Evolutionary conservation across 1,140 invertebrate species (phyloP).

Genomic region (Drosophila lowei): DNA sequence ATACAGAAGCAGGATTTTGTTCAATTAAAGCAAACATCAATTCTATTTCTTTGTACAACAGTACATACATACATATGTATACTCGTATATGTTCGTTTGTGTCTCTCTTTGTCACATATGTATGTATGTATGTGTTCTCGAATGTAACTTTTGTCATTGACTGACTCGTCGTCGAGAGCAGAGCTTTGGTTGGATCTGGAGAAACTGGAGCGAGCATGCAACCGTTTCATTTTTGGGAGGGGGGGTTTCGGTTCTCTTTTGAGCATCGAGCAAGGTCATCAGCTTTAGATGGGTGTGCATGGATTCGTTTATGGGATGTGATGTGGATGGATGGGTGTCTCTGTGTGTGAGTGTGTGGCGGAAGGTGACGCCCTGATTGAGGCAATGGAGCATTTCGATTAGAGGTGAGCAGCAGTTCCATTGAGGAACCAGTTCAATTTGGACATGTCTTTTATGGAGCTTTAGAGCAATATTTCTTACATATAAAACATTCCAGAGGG

Average conservation of each 20-base stretch:
- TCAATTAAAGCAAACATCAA: too few species aligned
- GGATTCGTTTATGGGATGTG: conserved; percentile 1
- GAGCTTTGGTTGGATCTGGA: conserved; percentile 41
- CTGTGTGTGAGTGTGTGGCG: conserved; percentile 37
- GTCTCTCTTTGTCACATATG: not conserved
- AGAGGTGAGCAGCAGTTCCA: conserved; percentile 14
- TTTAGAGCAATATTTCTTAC: not conserved
- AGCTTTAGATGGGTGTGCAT: conserved; percentile 38
- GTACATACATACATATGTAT: conserved; percentile 2
- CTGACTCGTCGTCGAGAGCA: conserved; percentile 41
- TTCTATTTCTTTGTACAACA: too few species aligned
- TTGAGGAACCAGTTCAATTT: too few species aligned
- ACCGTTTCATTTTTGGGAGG: conserved; percentile 20
- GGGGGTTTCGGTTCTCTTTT: conserved; percentile 12
- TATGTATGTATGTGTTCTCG: not conserved
- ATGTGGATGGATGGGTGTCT: not conserved
- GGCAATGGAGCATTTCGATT: conserved; percentile 44
- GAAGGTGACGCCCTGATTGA: conserved; percentile 17
- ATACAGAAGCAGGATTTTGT: too few species aligned
- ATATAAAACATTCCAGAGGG: too few species aligned
- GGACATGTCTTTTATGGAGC: too few species aligned
- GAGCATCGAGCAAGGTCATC: conserved; percentile 40
- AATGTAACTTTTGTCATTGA: conserved; percentile 65
- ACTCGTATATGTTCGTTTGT: too few species aligned
- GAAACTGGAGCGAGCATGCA: conserved; percentile 62